phyloP scores from a whole-genome alignment of 2,797 vertebrate genomes.

The Galaxias olidus region DNA sequence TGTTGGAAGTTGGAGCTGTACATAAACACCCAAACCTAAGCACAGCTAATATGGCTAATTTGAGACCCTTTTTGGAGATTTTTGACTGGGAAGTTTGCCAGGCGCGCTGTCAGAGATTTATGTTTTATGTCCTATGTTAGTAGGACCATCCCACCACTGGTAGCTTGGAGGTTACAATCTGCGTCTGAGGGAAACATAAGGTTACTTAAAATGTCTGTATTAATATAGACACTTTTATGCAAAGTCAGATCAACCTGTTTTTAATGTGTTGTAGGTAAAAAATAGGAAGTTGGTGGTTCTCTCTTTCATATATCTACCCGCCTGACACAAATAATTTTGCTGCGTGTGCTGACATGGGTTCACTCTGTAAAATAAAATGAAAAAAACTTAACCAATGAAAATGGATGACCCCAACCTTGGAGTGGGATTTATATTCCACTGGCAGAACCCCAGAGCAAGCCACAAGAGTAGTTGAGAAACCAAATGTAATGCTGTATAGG shows the following conservation, averaged over 20 bases:
- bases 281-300: constrained; percentile 42
- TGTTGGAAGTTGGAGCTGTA: too few species aligned
- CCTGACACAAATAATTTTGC: constrained; percentile 51
- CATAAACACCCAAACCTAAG: too few species aligned
- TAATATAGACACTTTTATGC: background rate
- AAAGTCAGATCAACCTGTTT: background rate
- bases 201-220: too few species aligned
- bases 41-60: too few species aligned
- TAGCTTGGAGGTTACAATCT: too few species aligned
- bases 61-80: too few species aligned
- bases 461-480: constrained; percentile 57
- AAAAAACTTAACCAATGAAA: constrained; percentile 54
- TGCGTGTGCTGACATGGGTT: constrained; percentile 59
- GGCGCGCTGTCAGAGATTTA: too few species aligned
- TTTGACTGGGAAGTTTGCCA: too few species aligned
- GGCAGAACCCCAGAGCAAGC: constrained; percentile 58
- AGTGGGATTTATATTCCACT: constrained; percentile 47
- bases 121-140: too few species aligned
- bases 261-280: constrained; percentile 34
- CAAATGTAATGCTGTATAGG: constrained; percentile 55
- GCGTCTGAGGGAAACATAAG: too few species aligned
- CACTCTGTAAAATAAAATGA: constrained; percentile 46
- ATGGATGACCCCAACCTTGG: constrained; percentile 49
- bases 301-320: constrained; percentile 41
- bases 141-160: too few species aligned